Conservation (phyloP, 35 echinoderm and acorn worm genomes). For the Strongylocentrotus purpuratus region DNA sequence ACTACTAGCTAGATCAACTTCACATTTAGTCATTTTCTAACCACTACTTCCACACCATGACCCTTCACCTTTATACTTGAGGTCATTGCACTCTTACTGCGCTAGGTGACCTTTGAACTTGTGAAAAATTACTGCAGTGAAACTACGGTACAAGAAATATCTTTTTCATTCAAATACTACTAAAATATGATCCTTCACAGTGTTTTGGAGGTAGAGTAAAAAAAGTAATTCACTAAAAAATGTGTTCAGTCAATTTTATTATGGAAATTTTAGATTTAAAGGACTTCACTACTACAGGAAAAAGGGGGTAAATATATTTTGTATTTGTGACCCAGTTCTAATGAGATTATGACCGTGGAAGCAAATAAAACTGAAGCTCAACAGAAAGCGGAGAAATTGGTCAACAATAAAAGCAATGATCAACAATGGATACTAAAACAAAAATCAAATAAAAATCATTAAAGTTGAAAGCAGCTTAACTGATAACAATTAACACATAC, state of each 20-base stretch:
- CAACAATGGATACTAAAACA: not conserved
- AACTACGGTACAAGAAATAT: not conserved
- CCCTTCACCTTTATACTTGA: not conserved
- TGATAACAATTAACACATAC: not conserved
- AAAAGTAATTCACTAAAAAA: not conserved
- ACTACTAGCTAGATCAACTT: no score
- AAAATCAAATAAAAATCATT: no score
- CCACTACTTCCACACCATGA: not conserved
- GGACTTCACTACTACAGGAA: not conserved
- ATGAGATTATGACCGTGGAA: no score
- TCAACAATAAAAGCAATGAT: no score
- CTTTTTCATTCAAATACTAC: no score
- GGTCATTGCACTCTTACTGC: not conserved
- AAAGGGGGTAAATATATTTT: not conserved
- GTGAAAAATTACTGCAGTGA: not conserved
- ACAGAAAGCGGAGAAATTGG: not conserved
- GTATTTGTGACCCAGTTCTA: no score
- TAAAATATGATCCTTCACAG: no score
- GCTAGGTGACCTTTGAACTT: not conserved
- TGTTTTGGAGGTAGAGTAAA: no score
- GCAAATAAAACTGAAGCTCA: no score
- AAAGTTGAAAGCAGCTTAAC: not conserved
- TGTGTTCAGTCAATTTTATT: not conserved
- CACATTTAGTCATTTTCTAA: no score
- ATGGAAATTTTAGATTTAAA: no score